phyloP scores from a whole-genome alignment of 2,888 invertebrate species.

The Acrobasis suavella region DNA sequence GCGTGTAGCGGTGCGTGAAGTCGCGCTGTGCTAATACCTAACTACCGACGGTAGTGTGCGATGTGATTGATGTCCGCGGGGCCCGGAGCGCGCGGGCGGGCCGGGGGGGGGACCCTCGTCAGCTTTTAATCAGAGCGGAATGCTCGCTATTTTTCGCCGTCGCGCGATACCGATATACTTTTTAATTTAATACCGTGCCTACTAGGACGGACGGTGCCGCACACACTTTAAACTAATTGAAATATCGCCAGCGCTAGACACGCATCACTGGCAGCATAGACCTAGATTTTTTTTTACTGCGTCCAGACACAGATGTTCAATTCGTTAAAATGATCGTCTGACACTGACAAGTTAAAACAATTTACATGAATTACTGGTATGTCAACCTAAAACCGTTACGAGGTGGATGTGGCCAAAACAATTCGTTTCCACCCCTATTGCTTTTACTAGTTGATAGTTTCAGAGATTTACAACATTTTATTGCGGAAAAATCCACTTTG shows the following conservation, averaged over 20 bases:
- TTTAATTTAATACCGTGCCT: constrained; percentile 4
- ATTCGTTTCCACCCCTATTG: too few relatives aligned
- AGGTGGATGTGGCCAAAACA: too few relatives aligned
- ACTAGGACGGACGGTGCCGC: not conserved
- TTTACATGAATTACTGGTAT: too few relatives aligned
- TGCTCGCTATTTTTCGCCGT: constrained; percentile 29
- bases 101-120: constrained; percentile 31
- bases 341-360: too few relatives aligned
- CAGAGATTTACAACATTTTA: too few relatives aligned
- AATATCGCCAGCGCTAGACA: constrained; percentile 8
- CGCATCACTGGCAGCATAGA: too few relatives aligned
- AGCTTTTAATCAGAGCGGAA: constrained; percentile 31
- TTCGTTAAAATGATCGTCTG: not conserved
- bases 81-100: constrained; percentile 22
- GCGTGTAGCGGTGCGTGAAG: not conserved
- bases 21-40: constrained; percentile 13
- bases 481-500: too few relatives aligned
- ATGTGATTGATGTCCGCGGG: constrained; percentile 20
- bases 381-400: too few relatives aligned
- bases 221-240: constrained; percentile 2
- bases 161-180: constrained; percentile 20
- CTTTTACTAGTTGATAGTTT: too few relatives aligned
- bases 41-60: constrained; percentile 19
- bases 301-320: not conserved
- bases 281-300: not conserved